Base-by-base conservation (phyloP, 2,113 vertebrate genomes). In the Forbesichthys agassizii region DNA sequence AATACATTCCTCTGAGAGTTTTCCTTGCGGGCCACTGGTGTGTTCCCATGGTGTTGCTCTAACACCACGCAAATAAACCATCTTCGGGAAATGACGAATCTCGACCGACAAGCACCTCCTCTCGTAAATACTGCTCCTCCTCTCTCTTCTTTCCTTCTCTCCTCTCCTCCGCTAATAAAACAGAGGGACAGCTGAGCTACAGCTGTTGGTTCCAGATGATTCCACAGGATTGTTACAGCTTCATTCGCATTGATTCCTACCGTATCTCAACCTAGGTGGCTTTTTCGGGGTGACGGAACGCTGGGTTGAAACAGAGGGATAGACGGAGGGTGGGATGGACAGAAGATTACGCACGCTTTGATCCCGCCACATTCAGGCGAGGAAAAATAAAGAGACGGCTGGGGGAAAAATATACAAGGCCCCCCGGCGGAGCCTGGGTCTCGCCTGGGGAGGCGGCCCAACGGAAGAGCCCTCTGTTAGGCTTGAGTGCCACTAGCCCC, bases 351-450 rank as follows among this genome's bases (percentile, higher is more conserved):
- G 75, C 52, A 68, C 72, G 0, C 59, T 91, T 91, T 85, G 84
- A 90, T 94, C 92, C 92, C 93, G 90, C 90, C 82, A 86, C 83
- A 88, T 83, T 78, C 71, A 82, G 86, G 87, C 74, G 82, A 93
- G 91, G 90, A 93, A 93, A 96, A 96, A 95, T 94, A 96, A 82
- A 87, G 91, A 95, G 91, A 91, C 92, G 91, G 92, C 94, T 93
- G 95, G 93, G 93, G 93, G 77, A 79, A 93, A 95, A 96, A 96
- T 95, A 94, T 95, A 93, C 70, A 70, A 83, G 88, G 60, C 83
- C 84, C 86, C 84, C 61, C 60, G 77, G 82, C 65, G 84, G 82
- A 85, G 89, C 90, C 87, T 64, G 84, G 84, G 88, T 93, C 85
- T 75, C 82, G 81, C 82, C 87, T 89, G 59, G 53, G 80, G 86